Percentiles rank a stretch among this genome's conserved stretches.
phyloP scores from a whole-genome alignment of 2,113 vertebrate species.

The Nothoprocta pentlandii region DNA sequence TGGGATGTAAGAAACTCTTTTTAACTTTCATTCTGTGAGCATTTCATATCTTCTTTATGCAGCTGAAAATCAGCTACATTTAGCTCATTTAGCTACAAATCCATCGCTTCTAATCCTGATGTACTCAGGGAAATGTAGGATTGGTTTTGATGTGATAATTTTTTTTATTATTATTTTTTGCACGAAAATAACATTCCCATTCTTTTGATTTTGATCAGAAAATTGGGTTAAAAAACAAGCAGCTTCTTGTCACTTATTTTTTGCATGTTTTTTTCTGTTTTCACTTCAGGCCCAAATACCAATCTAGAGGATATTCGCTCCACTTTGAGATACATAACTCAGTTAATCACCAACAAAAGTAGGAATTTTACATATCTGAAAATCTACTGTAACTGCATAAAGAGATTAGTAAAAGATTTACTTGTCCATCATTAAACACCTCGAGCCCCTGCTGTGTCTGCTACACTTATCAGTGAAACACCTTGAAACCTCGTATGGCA shows the following conservation, averaged over 20 bases:
- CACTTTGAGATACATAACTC: background rate
- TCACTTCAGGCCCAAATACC: background rate
- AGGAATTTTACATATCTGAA: background rate
- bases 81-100: background rate
- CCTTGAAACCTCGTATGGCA: background rate
- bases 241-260: conserved; percentile 9
- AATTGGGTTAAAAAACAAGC: background rate
- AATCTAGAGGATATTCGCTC: background rate
- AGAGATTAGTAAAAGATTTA: background rate
- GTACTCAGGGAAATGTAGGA: background rate
- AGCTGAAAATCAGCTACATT: background rate
- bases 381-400: background rate
- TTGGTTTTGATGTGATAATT: conserved; percentile 3
- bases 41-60: background rate
- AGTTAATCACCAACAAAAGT: background rate
- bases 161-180: background rate
- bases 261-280: background rate
- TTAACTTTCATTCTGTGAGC: background rate
- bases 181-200: background rate
- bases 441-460: background rate
- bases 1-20: background rate
- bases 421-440: background rate
- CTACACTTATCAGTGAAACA: background rate
- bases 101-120: background rate
- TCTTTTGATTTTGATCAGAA: conserved; percentile 7